These are phyloP conservation scores for Dryobota labecula DNA, from an alignment of 2,888 invertebrate genomes.

Conservation along the genomic window DNA sequence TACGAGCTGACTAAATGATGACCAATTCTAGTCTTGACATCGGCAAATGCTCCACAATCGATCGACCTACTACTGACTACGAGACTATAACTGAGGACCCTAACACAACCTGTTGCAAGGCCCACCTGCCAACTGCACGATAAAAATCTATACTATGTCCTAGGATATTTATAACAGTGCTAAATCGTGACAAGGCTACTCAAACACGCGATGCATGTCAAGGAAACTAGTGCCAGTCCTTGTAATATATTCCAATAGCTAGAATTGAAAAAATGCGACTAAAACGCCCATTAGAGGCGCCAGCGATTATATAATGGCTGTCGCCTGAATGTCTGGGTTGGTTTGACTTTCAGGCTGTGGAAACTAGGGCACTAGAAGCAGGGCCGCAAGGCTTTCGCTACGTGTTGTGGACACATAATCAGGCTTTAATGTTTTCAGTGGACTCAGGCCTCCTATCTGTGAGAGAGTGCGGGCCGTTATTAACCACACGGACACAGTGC, in stretches of 20 bases:
- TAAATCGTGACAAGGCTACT: conserved; percentile 55
- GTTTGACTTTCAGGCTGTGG: background rate
- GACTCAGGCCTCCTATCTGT: background rate
- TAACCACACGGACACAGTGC: background rate
- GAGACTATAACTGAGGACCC: background rate
- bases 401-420: background rate
- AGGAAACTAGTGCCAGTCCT: conserved; percentile 59
- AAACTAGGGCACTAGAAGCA: conserved; percentile 38
- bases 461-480: background rate
- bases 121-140: conserved; percentile 12
- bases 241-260: conserved; percentile 45
- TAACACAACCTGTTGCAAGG: conserved; percentile 27
- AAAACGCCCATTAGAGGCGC: conserved; percentile 4
- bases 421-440: background rate
- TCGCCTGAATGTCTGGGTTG: conserved; percentile 38
- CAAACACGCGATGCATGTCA: conserved; percentile 67
- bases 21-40: background rate
- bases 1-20: background rate
- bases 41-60: conserved; percentile 4
- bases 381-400: conserved; percentile 3
- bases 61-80: conserved; percentile 13
- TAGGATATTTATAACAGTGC: conserved; percentile 37
- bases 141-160: conserved; percentile 48
- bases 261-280: conserved; percentile 41
- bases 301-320: conserved; percentile 21